Evolutionary conservation across 2,113 vertebrate genomes (phyloP).

Genomic region (Fregetta grallaria): DNA sequence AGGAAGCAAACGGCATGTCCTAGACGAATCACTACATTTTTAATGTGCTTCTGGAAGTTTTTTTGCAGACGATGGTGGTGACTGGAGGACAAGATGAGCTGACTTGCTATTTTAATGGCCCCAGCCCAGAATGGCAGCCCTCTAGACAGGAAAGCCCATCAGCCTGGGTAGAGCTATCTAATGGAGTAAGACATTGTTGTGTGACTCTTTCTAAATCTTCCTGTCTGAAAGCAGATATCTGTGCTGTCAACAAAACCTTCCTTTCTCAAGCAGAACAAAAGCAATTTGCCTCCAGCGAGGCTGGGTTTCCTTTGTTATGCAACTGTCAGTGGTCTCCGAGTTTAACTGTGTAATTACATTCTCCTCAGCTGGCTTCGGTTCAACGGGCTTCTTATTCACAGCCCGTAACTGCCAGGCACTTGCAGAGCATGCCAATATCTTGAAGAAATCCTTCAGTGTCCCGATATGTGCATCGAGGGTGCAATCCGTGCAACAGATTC

Average conservation of each 20-base stretch:
- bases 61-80: neutral
- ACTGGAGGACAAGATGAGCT: neutral
- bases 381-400: neutral
- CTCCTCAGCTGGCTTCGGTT: neutral
- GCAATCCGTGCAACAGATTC: neutral
- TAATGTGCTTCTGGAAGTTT: neutral
- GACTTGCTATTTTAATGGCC: neutral
- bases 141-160: neutral
- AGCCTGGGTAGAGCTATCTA: neutral
- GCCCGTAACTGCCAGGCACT: neutral
- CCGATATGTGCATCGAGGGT: neutral
- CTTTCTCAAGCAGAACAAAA: neutral
- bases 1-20: neutral
- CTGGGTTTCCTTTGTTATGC: neutral
- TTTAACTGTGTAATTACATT: neutral
- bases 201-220: neutral
- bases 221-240: neutral
- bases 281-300: neutral
- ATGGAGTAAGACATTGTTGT: neutral
- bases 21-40: neutral
- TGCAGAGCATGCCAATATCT: neutral
- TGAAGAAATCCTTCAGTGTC: neutral
- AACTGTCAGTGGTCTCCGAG: neutral
- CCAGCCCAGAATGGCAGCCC: neutral
- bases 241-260: neutral